Base-by-base conservation (phyloP, 2,113 vertebrate species). In the Cottus gobio region DNA sequence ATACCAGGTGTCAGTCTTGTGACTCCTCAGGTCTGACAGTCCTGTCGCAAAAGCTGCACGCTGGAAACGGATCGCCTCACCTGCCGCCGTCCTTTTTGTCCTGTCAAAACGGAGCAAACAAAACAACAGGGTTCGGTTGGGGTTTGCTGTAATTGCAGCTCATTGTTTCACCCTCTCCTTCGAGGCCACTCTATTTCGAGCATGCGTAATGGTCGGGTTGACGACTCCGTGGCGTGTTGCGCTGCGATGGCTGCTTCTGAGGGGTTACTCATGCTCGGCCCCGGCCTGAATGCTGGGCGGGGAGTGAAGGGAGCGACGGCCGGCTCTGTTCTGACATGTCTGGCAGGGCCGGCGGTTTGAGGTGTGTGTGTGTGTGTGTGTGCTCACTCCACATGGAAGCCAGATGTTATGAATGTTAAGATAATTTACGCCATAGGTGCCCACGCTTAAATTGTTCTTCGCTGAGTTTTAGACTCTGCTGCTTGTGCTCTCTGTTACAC, bases 241-340 rank as follows among this genome's bases (percentile, higher is more conserved):
- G 44, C 75, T 75, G 71, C 66, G 75, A 84, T 78, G 89, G 87
- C 86, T 92, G 80, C 83, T 84, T 88, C 68, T 78, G 83, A 69
- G 79, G 83, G 13, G 82, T 90, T 91, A 80, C 85, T 92, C 90
- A 85, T 80, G 85, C 84, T 70, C 74, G 56, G 80, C 85, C 87
- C 87, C 73, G 84, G 76, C 69, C 70, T 86, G 78, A 87, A 85
- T 77, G 80, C 72, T 82, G 82, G 85, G 91, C 18, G 82, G 86
- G 79, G 85, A 91, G 89, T 66, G 71, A 67, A 88, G 78, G 87
- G 85, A 92, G 84, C 82, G 67, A 86, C 84, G 87, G 72, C 87
- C 79, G 84, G 87, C 86, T 85, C 84, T 93, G 93, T 93, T 80
- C 80, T 69, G 87, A 94, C 93, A 91, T 85, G 94, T 88, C 90